Base-by-base conservation (phyloP, 2,797 vertebrate genomes). In the Scarus forsteni region DNA sequence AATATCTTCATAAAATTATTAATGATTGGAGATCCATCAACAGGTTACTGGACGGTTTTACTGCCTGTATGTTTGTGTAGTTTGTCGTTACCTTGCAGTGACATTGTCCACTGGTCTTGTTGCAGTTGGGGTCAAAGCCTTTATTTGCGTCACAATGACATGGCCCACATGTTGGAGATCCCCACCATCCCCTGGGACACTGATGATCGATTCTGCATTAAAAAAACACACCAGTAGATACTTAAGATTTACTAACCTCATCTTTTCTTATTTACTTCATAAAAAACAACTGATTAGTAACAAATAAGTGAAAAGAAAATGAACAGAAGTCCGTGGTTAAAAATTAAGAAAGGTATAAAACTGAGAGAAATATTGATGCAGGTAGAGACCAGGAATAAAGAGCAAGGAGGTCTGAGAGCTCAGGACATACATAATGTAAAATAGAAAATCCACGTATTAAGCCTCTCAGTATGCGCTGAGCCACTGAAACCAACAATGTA, bases 151-250 rank as follows among this genome's bases (percentile, higher is more conserved):
- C 96, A 84, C 98, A 99, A 94, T 98, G 95, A 86, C 98, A 99
- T 0, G 98, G 98, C 51, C 98, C 98, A 19, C 98, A 99, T 54
- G 94, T 95, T 0, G 96, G 96, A 88, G 92, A 97, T 14, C 98
- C 98, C 98, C 98, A 99, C 98, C 98, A 99, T 18, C 98, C 98
- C 73, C 96, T 94, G 0, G 98, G 98, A 80, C 98, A 99, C 72
- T 98, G 97, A 85, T 98, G 97, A 86, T 99, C 97, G 85, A 96
- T 95, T 93, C 98, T 99, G 79, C 54, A 85, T 46, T n/a, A n/a
- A 34, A 5, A 65, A 34, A 27, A 27, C 27, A 75, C 49, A 80
- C 18, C 75, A 18, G 36, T 76, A 55, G 45, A 8, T 48, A 15
- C 19, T 8, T 19, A 27, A 4, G 27, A 27, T 27, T 27, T 27